Evolutionary conservation across 1,140 invertebrate species (phyloP), one percentile per base, ranked within the genome.

Genomic region (Choristoneura fumiferana): DNA sequence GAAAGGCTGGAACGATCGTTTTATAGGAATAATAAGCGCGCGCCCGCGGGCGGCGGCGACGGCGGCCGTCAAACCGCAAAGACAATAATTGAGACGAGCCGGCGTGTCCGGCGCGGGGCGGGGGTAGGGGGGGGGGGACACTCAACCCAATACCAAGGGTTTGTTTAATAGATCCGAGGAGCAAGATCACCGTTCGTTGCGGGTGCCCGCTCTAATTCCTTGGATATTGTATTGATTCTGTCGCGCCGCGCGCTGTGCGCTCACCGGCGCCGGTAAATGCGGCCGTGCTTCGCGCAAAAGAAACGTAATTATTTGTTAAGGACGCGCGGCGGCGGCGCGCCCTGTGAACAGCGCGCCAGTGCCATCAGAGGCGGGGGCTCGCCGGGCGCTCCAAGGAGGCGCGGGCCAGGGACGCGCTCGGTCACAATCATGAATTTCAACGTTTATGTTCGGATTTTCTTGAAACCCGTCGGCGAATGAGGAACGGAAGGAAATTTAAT

Each of bases 301-400:
- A 36, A 33, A 36, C 52, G 13, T 14, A 29, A 36, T 36, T 36
- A 13, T 54, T 54, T 54, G 33, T 54, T 36, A 15, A 36, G 52
- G 52, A 54, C 52, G 22, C 10, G 34, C 37, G 2, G 37, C 10
- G 34, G 37, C 37, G 37, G 37, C 37, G 37, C 10, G 34, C 5
- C 34, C 5, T 35, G 34, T 5, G 5, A 10, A 10, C 5, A 10
- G 34, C 34, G 34, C 10, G 34, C 5, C 34, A 10, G 34, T 10
- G 34, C 5, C 34, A 10, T 35, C 5, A 10, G 5, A 5, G 34
- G n/a, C n/a, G n/a, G n/a, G n/a, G n/a, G n/a, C n/a, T n/a, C n/a
- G n/a, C n/a, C n/a, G n/a, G n/a, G n/a, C n/a, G n/a, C n/a, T n/a
- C n/a, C n/a, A n/a, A n/a, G n/a, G n/a, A n/a, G n/a, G n/a, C n/a